These are phyloP conservation scores for Limnodromus scolopaceus DNA, from an alignment of 2,797 vertebrate genomes.

Conservation along the genomic window DNA sequence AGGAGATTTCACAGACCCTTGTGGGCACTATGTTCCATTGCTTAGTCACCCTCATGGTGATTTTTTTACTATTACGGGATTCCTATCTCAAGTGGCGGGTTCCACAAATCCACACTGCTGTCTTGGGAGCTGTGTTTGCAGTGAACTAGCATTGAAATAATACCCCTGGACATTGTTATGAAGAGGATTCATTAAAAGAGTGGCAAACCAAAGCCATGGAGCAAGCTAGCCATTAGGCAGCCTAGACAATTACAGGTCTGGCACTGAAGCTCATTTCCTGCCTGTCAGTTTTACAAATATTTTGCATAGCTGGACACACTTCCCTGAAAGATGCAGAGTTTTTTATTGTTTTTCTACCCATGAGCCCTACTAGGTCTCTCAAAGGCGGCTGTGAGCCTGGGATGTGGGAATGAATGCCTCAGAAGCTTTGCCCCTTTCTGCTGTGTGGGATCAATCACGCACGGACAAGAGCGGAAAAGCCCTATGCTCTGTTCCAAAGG, in stretches of 20 bases:
- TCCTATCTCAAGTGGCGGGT: background rate
- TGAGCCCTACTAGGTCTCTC: background rate
- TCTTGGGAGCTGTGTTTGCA: background rate
- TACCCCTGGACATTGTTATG: background rate
- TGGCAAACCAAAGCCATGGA: background rate
- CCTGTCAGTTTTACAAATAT: background rate
- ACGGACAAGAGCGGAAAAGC: fast-evolving
- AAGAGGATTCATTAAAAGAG: conserved; percentile 14
- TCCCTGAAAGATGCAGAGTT: background rate
- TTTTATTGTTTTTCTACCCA: background rate
- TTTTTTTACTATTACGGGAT: background rate
- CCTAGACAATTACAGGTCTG: background rate
- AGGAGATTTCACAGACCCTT: background rate
- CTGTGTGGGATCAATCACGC: background rate
- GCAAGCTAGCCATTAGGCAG: background rate
- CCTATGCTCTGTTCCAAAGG: fast-evolving
- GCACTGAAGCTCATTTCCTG: conserved; percentile 15
- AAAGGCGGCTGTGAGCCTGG: background rate
- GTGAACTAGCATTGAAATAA: background rate
- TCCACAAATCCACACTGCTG: background rate
- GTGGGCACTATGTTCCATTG: background rate
- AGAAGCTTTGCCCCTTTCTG: background rate
- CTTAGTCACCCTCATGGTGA: background rate
- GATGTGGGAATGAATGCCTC: background rate
- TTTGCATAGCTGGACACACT: background rate